Base-by-base conservation (phyloP, 1,140 invertebrate genomes). In the Charaxes varanes region DNA sequence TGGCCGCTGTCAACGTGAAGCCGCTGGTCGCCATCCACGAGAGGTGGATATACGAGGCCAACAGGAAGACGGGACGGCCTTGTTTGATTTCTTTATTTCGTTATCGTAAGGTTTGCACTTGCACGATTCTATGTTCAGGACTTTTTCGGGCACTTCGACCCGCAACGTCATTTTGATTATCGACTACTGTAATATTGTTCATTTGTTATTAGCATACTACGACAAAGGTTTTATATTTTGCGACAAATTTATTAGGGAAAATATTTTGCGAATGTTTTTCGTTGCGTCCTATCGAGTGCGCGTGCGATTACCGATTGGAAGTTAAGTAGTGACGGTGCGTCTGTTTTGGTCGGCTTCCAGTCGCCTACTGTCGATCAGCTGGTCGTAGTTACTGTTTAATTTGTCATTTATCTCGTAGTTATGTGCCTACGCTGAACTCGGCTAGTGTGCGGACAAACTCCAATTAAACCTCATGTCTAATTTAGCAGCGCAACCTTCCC, bases 71-170 rank as follows among this genome's bases (percentile, higher is more conserved):
- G n/a, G n/a, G n/a, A n/a, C n/a, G n/a, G n/a, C n/a, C 14, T 45
- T 59, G 45, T 79, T 69, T 3, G 65, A 35, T 47, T 77, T 74
- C 31, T 51, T 63, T 5, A 65, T 40, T 18, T 77, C 72, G n/a
- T 58, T 53, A 13, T 59, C 38, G 28, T 63, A 72, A 11, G 62
- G 41, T 44, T 68, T 70, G 55, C 68, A 74, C 53, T 73, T 80
- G 61, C 67, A 73, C 41, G 66, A 47, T 53, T 79, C 73, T 45
- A 74, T 56, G 48, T 46, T 73, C 35, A 68, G 60, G 34, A 72
- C 56, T 44, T 83, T 80, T 51, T 80, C 71, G 66, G 68, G 70
- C 56, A 72, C 72, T 56, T 80, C 79, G 59, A 83, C 73, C 70
- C 76, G 72, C 41, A 79, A 68, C 59, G 73, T 83, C 79, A 83